Evolutionary conservation across 2,888 invertebrate genomes (phyloP), one percentile per base, ranked within the genome.

Genomic region (Tuberolachnus salignus): DNA sequence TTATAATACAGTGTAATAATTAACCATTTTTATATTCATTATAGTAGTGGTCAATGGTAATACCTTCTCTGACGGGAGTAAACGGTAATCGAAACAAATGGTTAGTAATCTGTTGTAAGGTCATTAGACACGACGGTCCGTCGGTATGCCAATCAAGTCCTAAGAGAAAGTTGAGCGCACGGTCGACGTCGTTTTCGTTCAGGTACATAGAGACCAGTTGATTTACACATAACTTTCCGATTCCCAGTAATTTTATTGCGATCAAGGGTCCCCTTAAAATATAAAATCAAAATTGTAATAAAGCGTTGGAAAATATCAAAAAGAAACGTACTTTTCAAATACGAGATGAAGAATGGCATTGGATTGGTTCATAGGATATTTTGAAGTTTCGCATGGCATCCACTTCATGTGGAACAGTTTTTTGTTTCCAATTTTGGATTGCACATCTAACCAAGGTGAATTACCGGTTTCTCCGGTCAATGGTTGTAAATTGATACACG

Each of bases 131-230:
- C 81, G 90, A 88, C 23, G 91, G 89, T 4, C 94, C 92, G 83
- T 93, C 91, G 1, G 87, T 87, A 83, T 92, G 92, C 94, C 94
- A 94, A 85, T 94, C 93, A 86, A 94, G 88, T 2, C 90, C 88
- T 0, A 88, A 84, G 0, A 90, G 85, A 49, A 93, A 85, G 82
- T 90, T 89, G 14, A 92, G 89, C 4, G 92, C 92, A 83, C 90
- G 89, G 83, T 92, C 91, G 14, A 90, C 86, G 83, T 91, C 90
- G 82, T 88, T 88, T 72, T 88, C 85, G 67, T 88, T 88, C 81
- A 93, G 85, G 85, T 93, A 92, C 83, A 89, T 89, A 82, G 88
- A 88, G 53, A 91, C 87, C 67, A 92, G 85, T 51, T 88, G 87
- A 82, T 87, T 86, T 3, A 86, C 82, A 64, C 81, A 73, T 51